phyloP scores from a whole-genome alignment of 2,113 vertebrate genomes.

The Sander lucioperca region DNA sequence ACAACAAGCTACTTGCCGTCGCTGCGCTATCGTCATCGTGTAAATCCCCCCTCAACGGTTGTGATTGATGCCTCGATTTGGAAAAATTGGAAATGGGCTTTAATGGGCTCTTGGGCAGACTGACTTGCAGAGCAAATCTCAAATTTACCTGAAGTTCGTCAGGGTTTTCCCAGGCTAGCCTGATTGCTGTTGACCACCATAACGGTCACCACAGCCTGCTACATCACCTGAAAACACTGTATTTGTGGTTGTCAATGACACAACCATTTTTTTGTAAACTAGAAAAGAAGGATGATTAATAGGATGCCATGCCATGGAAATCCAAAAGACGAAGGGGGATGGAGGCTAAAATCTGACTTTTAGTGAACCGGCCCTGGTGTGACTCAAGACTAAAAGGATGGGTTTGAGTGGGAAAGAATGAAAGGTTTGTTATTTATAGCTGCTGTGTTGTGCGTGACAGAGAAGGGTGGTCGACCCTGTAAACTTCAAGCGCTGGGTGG shows the following conservation, averaged over 20 bases:
- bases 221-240: not conserved
- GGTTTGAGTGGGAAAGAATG: conserved; percentile 5
- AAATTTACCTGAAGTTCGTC: too few relatives aligned
- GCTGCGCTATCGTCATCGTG: too few relatives aligned
- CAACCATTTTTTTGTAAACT: not conserved
- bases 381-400: conserved; percentile 21
- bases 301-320: not conserved
- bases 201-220: not conserved
- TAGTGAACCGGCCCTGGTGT: not conserved
- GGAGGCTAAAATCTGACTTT: not conserved
- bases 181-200: conserved; percentile 3
- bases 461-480: conserved; percentile 30
- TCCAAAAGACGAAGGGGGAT: not conserved
- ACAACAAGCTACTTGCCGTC: too few relatives aligned
- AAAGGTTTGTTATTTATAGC: conserved; percentile 46
- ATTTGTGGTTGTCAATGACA: conserved; percentile 3
- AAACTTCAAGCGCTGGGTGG: conserved; percentile 12
- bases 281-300: not conserved
- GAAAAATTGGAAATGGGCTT: too few relatives aligned
- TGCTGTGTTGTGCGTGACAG: not conserved
- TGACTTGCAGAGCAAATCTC: too few relatives aligned
- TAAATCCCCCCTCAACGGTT: too few relatives aligned
- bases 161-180: too few relatives aligned
- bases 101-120: too few relatives aligned
- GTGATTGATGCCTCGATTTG: too few relatives aligned